Evolutionary conservation across 2,888 invertebrate genomes (phyloP).

Genomic region (Phortica magna): DNA sequence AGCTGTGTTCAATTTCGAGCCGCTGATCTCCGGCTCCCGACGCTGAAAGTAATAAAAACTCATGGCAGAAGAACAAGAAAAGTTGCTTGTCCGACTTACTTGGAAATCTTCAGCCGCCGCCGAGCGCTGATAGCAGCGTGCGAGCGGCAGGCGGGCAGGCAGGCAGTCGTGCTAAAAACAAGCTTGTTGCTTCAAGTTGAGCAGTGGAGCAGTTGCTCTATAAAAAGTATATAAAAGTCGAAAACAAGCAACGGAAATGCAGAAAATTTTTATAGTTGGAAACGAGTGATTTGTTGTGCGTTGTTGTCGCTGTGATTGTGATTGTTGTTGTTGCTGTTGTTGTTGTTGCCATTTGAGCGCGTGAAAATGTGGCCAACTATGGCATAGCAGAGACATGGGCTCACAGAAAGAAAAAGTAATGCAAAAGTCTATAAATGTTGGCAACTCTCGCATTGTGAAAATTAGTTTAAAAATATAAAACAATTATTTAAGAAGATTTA

Average conservation of each 20-base stretch:
- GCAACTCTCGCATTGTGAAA: no score
- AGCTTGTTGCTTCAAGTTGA: slow-evolving; percentile 6
- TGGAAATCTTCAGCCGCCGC: slow-evolving; percentile 6
- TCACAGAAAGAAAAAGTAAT: neutral
- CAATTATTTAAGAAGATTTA: no score
- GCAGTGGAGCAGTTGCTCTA: slow-evolving; percentile 31
- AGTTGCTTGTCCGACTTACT: slow-evolving; percentile 13
- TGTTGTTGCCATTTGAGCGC: neutral
- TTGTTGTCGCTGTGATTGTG: neutral
- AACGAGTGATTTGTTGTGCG: slow-evolving; percentile 4
- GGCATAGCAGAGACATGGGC: neutral
- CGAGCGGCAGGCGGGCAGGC: neutral
- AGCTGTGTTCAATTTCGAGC: neutral
- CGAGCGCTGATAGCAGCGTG: neutral
- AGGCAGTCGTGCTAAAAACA: slow-evolving; percentile 9
- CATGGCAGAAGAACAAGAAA: slow-evolving; percentile 8
- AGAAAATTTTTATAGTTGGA: slow-evolving; percentile 61
- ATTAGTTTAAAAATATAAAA: no score
- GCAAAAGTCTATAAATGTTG: neutral
- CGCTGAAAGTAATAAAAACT: neutral
- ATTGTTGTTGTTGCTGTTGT: neutral
- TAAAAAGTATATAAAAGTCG: slow-evolving; percentile 15
- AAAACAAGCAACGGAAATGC: slow-evolving; percentile 68
- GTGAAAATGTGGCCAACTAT: neutral
- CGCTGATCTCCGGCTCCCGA: neutral